phyloP scores from a whole-genome alignment of 2,113 vertebrate genomes.

The Esox niger region DNA sequence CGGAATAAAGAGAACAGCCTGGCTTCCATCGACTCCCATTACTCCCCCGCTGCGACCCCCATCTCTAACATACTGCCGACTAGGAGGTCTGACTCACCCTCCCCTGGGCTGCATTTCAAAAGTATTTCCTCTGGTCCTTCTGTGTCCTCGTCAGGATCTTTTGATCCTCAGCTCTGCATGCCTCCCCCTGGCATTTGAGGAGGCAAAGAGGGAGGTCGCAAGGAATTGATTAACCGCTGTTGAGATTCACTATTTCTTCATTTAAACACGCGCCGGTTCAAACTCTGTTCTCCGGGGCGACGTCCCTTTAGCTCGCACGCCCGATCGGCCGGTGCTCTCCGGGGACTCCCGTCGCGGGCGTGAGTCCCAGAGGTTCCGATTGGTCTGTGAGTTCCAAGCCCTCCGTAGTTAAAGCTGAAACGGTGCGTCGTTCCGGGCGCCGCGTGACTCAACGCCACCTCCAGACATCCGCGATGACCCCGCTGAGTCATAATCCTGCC shows the following conservation, averaged over 20 bases:
- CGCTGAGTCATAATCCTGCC: slow-evolving; percentile 44
- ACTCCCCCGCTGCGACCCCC: background rate
- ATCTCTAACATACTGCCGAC: background rate
- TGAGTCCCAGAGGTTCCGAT: background rate
- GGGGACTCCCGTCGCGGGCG: background rate
- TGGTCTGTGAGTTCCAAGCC: background rate
- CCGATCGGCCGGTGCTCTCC: background rate
- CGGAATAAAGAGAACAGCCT: background rate
- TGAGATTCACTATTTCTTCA: no score
- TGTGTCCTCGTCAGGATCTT: no score
- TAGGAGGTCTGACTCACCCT: no score
- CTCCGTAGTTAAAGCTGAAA: background rate
- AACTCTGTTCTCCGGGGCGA: no score
- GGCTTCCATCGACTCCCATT: background rate
- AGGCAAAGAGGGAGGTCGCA: no score
- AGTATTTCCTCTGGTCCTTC: no score
- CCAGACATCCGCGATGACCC: slow-evolving; percentile 12
- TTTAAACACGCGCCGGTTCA: no score
- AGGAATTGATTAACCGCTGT: no score
- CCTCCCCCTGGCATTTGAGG: no score
- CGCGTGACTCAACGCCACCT: background rate
- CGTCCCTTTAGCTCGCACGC: no score
- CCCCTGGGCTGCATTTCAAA: no score
- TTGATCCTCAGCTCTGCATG: no score
- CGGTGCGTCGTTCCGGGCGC: slow-evolving; percentile 2